A percentile compares a stretch with the other conserved stretches of the same genome.
phyloP scores from a whole-genome alignment of 2,888 invertebrate genomes.

The Sympetrum striolatum region DNA sequence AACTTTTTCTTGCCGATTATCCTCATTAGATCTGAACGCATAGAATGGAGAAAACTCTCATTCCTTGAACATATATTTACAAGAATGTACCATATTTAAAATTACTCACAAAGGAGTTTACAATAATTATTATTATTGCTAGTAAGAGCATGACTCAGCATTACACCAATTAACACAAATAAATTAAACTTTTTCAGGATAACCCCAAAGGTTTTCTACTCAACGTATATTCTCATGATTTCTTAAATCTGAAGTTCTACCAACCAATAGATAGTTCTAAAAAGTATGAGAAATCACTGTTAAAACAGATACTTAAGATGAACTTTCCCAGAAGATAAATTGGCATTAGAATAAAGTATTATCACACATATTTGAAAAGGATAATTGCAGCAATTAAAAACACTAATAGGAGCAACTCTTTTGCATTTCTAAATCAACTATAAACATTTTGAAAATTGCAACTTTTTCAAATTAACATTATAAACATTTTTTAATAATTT shows the following conservation, averaged over 20 bases:
- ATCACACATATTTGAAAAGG: neutral
- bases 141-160: neutral
- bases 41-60: constrained; percentile 40
- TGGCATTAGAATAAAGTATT: neutral
- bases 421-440: neutral
- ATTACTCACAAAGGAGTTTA: neutral
- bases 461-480: neutral
- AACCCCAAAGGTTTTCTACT: neutral
- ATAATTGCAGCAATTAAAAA: neutral
- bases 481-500: neutral
- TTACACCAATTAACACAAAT: neutral
- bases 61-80: constrained; percentile 39
- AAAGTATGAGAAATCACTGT: neutral
- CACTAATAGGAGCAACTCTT: no score
- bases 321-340: neutral
- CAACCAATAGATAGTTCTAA: neutral
- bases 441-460: neutral
- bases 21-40: constrained; percentile 39
- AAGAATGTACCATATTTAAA: constrained; percentile 1
- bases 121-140: constrained; percentile 24
- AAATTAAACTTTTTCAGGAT: neutral
- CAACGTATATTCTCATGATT: neutral
- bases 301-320: neutral
- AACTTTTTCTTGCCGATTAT: constrained; percentile 6
- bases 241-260: neutral